Evolutionary conservation across 2,888 invertebrate genomes (phyloP).

Genomic region (Acleris sparsana): DNA sequence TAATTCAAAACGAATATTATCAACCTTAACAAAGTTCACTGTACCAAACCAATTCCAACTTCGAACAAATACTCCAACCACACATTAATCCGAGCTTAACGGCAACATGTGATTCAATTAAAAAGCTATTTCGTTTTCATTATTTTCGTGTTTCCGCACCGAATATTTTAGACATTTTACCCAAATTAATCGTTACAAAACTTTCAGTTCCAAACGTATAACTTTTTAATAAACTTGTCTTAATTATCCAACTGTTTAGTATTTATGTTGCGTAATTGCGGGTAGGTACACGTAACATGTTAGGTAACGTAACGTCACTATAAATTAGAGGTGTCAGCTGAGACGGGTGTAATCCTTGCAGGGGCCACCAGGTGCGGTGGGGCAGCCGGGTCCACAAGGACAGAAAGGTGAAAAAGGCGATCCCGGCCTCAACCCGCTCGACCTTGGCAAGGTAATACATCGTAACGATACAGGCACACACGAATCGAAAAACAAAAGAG

Average conservation of each 20-base stretch:
- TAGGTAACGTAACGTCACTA: slow-evolving; percentile 6
- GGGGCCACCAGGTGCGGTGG: slow-evolving; percentile 89
- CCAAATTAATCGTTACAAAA: slow-evolving; percentile 10
- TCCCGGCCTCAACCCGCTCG: slow-evolving; percentile 66
- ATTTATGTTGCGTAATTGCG: slow-evolving; percentile 4
- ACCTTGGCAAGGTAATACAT: slow-evolving; percentile 70
- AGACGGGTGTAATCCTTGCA: slow-evolving; percentile 40
- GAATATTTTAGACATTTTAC: slow-evolving; percentile 3
- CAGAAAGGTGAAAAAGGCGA: slow-evolving; percentile 91
- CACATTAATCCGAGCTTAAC: slow-evolving; percentile 12
- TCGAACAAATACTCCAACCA: background rate
- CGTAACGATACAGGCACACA: background rate
- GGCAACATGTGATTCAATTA: slow-evolving; percentile 17
- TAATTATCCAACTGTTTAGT: slow-evolving; percentile 11
- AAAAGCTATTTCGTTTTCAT: slow-evolving; percentile 12
- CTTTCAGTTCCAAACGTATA: background rate
- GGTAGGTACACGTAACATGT: slow-evolving; percentile 3
- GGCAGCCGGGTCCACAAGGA: slow-evolving; percentile 84
- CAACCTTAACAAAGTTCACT: no score
- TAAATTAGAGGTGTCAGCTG: slow-evolving; percentile 22
- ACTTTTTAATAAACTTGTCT: slow-evolving; percentile 18
- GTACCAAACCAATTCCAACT: slow-evolving; percentile 1
- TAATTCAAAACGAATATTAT: no score
- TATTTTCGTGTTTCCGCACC: slow-evolving; percentile 5
- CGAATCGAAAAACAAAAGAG: slow-evolving; percentile 20